A percentile compares a stretch with the other conserved stretches of the same genome.
Evolutionary conservation across 2,113 vertebrate species (phyloP).

Genomic region (Rhegmatorhina hoffmannsi): DNA sequence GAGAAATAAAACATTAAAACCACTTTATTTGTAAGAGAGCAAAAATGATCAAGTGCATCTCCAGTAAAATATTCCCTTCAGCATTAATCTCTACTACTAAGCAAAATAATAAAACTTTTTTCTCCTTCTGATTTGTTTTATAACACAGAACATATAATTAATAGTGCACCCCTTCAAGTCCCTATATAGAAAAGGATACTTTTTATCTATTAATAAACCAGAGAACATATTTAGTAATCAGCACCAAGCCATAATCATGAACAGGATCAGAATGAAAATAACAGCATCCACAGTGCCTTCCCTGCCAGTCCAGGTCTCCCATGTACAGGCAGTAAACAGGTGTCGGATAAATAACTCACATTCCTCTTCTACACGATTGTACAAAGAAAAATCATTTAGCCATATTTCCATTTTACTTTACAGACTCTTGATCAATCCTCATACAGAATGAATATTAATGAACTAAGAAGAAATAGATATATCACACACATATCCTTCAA

Average conservation of each 20-base stretch:
- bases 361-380: background rate
- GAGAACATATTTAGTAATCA: background rate
- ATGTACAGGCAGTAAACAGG: background rate
- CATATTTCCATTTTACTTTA: background rate
- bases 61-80: background rate
- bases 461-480: background rate
- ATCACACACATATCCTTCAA: background rate
- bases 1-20: constrained; percentile 1
- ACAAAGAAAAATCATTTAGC: background rate
- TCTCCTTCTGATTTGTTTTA: background rate
- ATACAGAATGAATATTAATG: background rate
- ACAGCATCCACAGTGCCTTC: background rate
- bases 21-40: background rate
- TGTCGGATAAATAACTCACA: background rate
- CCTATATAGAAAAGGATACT: background rate
- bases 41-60: background rate
- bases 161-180: background rate
- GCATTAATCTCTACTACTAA: background rate
- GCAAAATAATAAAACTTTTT: background rate
- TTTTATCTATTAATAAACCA: background rate
- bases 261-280: background rate
- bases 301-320: background rate
- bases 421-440: background rate
- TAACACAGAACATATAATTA: background rate
- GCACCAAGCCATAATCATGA: background rate